Evolutionary conservation across 2,113 vertebrate species (phyloP).

Genomic region (Vicugna pacos): DNA sequence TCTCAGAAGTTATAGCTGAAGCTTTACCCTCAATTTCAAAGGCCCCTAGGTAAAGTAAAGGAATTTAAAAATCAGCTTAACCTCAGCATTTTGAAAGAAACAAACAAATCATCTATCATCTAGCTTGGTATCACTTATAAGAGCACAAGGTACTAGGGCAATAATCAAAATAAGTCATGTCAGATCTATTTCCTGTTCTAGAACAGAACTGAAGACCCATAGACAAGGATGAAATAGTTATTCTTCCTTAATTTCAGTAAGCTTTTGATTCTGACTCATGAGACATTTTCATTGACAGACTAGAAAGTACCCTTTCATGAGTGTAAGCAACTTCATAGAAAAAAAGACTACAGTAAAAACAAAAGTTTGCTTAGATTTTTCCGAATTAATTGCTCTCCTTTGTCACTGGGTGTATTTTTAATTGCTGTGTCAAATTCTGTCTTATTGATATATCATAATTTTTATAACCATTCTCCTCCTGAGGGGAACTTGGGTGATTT

Average conservation of each 20-base stretch:
- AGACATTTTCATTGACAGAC: not conserved
- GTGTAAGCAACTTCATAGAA: not conserved
- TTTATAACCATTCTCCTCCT: not conserved
- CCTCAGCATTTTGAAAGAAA: conserved; percentile 58
- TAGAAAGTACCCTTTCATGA: not conserved
- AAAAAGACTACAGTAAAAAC: not conserved
- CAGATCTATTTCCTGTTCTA: conserved; percentile 36
- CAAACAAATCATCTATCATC: conserved; percentile 34
- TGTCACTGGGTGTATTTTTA: conserved; percentile 19
- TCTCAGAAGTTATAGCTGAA: conserved; percentile 17
- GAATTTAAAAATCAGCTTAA: conserved; percentile 55
- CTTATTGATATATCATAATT: not conserved
- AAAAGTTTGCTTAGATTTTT: not conserved
- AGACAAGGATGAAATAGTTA: not conserved
- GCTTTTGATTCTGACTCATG: conserved; percentile 37
- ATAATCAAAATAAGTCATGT: not conserved
- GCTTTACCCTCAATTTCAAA: conserved; percentile 40
- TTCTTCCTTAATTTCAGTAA: conserved; percentile 57
- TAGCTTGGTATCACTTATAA: conserved; percentile 31
- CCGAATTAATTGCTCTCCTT: not conserved
- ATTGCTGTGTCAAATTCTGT: not conserved
- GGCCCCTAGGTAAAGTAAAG: conserved; percentile 9
- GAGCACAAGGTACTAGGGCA: conserved; percentile 20
- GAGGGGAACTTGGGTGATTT: not conserved
- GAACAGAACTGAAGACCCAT: not conserved